Conservation (phyloP, 2,113 vertebrate genomes). For the Larimichthys polyactis region DNA sequence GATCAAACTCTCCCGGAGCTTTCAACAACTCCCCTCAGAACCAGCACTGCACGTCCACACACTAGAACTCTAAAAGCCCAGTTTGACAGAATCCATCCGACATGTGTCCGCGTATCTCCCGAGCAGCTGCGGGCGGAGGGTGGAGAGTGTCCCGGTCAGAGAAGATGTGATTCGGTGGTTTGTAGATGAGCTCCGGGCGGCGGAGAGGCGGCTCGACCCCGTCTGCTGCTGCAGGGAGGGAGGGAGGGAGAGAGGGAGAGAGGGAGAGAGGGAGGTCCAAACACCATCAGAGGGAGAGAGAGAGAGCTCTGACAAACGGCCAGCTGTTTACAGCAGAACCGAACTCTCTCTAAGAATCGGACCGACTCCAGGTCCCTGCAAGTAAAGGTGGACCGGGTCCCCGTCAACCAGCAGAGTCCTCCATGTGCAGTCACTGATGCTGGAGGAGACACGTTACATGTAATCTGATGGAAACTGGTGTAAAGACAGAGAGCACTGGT, state of each 20-base stretch:
- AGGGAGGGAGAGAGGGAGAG: slow-evolving; percentile 39
- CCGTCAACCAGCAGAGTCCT: no score
- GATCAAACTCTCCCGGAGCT: neutral
- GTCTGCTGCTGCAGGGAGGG: slow-evolving; percentile 2
- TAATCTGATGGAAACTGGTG: no score
- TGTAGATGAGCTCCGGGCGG: slow-evolving; percentile 53
- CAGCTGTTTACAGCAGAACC: slow-evolving; percentile 33
- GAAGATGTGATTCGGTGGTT: slow-evolving; percentile 11
- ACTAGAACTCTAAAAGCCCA: neutral
- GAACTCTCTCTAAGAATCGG: slow-evolving; percentile 19
- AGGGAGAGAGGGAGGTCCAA: slow-evolving; percentile 47
- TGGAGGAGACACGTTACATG: no score
- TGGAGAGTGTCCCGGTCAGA: neutral
- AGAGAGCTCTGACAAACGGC: neutral
- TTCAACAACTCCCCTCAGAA: neutral
- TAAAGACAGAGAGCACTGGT: no score
- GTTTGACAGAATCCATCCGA: slow-evolving; percentile 36
- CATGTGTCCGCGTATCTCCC: neutral
- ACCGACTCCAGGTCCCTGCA: no score
- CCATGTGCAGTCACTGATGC: no score
- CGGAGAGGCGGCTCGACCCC: slow-evolving; percentile 25
- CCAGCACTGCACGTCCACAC: neutral
- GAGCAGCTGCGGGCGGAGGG: neutral
- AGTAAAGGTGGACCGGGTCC: no score
- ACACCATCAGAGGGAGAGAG: neutral